These are phyloP conservation scores for Rattus rattus DNA, from an alignment of 2,113 vertebrate species.

Conservation along the genomic window DNA sequence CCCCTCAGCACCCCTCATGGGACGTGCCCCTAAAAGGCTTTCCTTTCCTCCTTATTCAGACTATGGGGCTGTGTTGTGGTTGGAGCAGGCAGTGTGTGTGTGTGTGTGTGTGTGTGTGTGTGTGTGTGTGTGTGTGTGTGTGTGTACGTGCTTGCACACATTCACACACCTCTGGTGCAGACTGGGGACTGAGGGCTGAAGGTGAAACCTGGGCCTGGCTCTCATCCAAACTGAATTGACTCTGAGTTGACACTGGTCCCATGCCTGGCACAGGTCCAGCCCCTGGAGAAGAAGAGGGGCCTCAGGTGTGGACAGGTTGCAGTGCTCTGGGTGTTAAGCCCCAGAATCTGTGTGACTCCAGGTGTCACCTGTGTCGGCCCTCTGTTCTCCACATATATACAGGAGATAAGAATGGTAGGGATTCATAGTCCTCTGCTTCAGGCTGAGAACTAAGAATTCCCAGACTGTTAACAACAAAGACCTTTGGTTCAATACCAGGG, in stretches of 20 bases:
- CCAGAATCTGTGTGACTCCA: neutral
- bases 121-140: too few relatives aligned
- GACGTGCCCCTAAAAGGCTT: neutral
- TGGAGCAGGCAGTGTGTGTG: neutral
- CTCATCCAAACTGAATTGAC: neutral
- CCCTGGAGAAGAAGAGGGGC: neutral
- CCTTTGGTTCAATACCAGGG: neutral
- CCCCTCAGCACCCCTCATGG: neutral
- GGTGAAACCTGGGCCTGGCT: neutral
- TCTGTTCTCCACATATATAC: fast-evolving
- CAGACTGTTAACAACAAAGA: neutral
- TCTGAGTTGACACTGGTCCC: neutral
- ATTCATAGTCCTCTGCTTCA: neutral
- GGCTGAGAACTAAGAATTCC: constrained; percentile 39
- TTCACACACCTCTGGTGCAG: neutral
- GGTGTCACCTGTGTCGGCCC: neutral
- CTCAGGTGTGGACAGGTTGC: neutral
- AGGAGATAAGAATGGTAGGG: neutral
- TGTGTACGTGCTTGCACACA: neutral
- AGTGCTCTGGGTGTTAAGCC: neutral
- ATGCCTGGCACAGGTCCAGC: too few relatives aligned
- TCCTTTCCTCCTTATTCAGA: neutral
- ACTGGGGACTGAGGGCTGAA: neutral
- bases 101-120: neutral
- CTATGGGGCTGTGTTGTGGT: neutral